These are phyloP conservation scores for Parauchenoglanis ngamensis DNA, from an alignment of 2,797 vertebrate species.

Conservation along the genomic window DNA sequence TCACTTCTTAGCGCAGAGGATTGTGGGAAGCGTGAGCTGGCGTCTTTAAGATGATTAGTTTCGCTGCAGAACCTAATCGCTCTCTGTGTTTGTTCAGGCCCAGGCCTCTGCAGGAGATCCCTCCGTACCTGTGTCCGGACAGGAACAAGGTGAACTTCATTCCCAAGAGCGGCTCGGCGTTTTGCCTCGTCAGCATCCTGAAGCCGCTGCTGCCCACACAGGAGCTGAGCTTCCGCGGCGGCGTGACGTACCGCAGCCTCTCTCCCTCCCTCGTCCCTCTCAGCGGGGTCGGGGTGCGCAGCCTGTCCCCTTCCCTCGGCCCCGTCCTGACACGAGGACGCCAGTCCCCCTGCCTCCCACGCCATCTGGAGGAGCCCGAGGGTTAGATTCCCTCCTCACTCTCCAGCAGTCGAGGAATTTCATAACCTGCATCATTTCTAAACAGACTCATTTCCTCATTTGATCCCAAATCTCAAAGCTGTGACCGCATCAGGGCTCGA, in stretches of 20 bases:
- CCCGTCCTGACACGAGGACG: conserved; percentile 79
- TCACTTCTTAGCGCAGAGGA: too few relatives aligned
- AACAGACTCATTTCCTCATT: conserved; percentile 6
- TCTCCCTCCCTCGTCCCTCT: conserved; percentile 85
- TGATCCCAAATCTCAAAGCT: conserved; percentile 45
- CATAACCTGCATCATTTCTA: conserved; percentile 28
- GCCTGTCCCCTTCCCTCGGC: conserved; percentile 77
- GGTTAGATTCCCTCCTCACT: conserved; percentile 70
- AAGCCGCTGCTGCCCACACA: conserved; percentile 93
- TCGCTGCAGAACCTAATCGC: neutral
- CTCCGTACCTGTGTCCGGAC: conserved; percentile 95
- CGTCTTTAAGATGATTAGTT: neutral
- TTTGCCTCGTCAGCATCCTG: conserved; percentile 98
- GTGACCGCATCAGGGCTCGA: conserved; percentile 40
- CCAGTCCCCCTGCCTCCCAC: conserved; percentile 81
- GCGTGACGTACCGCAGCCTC: conserved; percentile 82
- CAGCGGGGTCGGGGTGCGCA: conserved; percentile 72
- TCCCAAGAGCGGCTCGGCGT: conserved; percentile 98
- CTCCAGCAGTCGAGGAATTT: conserved; percentile 19
- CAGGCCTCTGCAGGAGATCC: conserved; percentile 92
- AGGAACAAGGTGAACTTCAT: conserved; percentile 99
- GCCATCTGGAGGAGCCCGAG: conserved; percentile 89
- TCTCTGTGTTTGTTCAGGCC: conserved; percentile 73
- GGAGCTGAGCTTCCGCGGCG: conserved; percentile 88
- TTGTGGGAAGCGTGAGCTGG: too few relatives aligned